These are phyloP conservation scores for Drosophila burlai DNA, from an alignment of 1,140 invertebrate genomes.

Conservation along the genomic window DNA sequence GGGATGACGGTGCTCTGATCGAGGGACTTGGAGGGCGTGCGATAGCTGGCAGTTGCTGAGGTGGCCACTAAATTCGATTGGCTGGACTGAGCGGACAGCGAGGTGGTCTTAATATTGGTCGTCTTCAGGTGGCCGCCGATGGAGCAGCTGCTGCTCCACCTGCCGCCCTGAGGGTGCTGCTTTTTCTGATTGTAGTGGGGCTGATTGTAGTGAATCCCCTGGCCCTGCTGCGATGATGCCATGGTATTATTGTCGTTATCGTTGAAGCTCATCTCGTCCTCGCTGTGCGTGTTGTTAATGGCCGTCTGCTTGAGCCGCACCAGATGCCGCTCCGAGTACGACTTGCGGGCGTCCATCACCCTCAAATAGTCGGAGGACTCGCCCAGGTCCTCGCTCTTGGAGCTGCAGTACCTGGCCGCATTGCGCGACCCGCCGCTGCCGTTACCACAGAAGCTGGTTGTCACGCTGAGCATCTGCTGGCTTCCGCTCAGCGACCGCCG, in stretches of 20 bases:
- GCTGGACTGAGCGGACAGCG: slow-evolving; percentile 77
- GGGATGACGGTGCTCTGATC: slow-evolving; percentile 59
- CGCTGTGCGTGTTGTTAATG: slow-evolving; percentile 78
- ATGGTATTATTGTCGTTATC: slow-evolving; percentile 83
- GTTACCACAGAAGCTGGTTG: slow-evolving; percentile 76
- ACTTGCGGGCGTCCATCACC: slow-evolving; percentile 81
- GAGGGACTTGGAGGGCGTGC: slow-evolving; percentile 70
- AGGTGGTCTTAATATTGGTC: slow-evolving; percentile 85
- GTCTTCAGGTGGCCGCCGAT: slow-evolving; percentile 77
- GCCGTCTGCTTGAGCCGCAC: slow-evolving; percentile 83
- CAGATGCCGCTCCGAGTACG: slow-evolving; percentile 81
- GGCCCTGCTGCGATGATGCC: slow-evolving; percentile 40
- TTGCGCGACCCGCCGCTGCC: slow-evolving; percentile 22
- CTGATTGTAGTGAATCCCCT: slow-evolving; percentile 24
- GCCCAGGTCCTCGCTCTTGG: slow-evolving; percentile 81
- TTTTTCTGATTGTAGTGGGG: slow-evolving; percentile 38
- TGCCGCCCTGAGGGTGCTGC: slow-evolving; percentile 27
- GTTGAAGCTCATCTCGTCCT: slow-evolving; percentile 83
- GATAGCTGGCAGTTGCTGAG: slow-evolving; percentile 59
- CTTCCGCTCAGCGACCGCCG: slow-evolving; percentile 68
- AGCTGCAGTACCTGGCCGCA: slow-evolving; percentile 75
- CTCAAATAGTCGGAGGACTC: slow-evolving; percentile 73
- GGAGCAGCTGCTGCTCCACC: slow-evolving; percentile 82
- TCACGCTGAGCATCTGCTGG: slow-evolving; percentile 73
- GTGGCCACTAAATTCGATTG: slow-evolving; percentile 79